phyloP scores from a whole-genome alignment of 2,113 vertebrate species.

The Syngnathus scovelli region DNA sequence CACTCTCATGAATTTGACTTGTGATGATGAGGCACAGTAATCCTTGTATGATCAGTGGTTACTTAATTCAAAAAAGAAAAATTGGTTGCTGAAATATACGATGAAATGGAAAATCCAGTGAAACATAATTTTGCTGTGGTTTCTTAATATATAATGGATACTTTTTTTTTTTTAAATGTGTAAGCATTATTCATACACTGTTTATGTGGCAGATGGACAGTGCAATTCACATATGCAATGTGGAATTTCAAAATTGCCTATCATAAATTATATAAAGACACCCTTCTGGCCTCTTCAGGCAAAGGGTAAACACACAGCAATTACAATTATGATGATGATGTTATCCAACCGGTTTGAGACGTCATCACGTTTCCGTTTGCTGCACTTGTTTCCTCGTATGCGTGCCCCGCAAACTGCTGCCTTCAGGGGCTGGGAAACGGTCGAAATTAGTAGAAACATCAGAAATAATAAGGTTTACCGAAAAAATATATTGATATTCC shows the following conservation, averaged over 20 bases:
- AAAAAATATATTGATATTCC: neutral
- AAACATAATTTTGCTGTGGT: too few relatives aligned
- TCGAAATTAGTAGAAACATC: neutral
- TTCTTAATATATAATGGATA: too few relatives aligned
- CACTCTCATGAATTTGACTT: neutral
- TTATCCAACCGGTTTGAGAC: constrained; percentile 1
- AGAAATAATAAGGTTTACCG: neutral
- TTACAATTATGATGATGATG: neutral
- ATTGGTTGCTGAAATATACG: neutral
- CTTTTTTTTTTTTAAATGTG: too few relatives aligned
- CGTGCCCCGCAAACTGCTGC: constrained; percentile 16
- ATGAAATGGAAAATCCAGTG: too few relatives aligned
- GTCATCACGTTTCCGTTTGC: constrained; percentile 14
- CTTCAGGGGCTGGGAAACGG: constrained; percentile 30
- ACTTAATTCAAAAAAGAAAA: neutral
- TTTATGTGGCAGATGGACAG: too few relatives aligned
- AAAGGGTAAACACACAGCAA: neutral
- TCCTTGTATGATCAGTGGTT: too few relatives aligned
- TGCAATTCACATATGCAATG: too few relatives aligned
- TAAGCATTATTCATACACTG: too few relatives aligned
- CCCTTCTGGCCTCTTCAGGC: neutral
- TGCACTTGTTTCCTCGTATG: neutral
- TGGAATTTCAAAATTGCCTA: too few relatives aligned
- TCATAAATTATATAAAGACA: neutral
- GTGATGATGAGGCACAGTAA: neutral